phyloP scores from a whole-genome alignment of 1,140 invertebrate species.

The Streblospio benedicti region DNA sequence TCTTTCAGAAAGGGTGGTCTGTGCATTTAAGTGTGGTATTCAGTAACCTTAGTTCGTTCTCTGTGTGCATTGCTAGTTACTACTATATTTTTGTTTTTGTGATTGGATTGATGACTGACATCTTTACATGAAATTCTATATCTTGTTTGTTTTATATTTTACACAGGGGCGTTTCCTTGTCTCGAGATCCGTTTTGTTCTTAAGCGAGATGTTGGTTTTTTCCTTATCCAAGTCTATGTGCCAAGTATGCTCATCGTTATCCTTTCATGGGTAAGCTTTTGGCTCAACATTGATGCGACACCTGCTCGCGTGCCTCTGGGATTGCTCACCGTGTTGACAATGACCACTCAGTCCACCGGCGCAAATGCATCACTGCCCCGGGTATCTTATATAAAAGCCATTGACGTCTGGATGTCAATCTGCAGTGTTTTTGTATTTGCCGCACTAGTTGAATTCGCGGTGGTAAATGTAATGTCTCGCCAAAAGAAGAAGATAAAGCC shows the following conservation, averaged over 20 bases:
- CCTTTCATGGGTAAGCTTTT: conserved; percentile 87
- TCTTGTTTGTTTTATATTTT: too few relatives aligned
- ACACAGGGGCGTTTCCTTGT: conserved; percentile 6
- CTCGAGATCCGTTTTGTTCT: conserved; percentile 74
- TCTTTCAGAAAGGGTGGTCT: too few relatives aligned
- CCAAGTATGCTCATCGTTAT: conserved; percentile 85
- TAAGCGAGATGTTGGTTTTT: conserved; percentile 62
- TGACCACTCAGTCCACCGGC: conserved; percentile 23
- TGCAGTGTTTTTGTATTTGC: conserved; percentile 77
- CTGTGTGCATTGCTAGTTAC: too few relatives aligned
- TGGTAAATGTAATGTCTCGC: conserved; percentile 49
- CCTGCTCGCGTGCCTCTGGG: conserved; percentile 48
- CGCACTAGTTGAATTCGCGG: conserved; percentile 69
- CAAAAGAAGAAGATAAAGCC: too few relatives aligned
- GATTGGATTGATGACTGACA: too few relatives aligned
- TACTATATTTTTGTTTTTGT: too few relatives aligned
- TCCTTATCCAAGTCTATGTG: conserved; percentile 78
- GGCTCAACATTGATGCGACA: conserved; percentile 56
- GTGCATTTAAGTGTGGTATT: too few relatives aligned
- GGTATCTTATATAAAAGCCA: conserved; percentile 54
- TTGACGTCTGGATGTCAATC: conserved; percentile 76
- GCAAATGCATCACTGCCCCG: not conserved
- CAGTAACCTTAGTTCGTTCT: too few relatives aligned
- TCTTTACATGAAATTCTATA: too few relatives aligned
- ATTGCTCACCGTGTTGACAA: conserved; percentile 27